phyloP scores from a whole-genome alignment of 2,888 invertebrate species.

The Diogma glabrata region DNA sequence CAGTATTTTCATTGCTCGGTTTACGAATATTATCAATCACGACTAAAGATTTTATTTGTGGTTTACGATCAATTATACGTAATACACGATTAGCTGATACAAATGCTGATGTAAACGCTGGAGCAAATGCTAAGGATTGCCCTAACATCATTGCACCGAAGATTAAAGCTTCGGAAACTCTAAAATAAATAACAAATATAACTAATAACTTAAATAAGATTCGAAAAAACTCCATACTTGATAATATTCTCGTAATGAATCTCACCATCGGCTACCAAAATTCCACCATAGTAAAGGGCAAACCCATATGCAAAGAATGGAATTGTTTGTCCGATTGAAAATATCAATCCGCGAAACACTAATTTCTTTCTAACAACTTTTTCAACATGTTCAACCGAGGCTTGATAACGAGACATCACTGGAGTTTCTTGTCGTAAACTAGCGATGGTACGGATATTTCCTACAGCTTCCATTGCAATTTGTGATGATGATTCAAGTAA shows the following conservation, averaged over 20 bases:
- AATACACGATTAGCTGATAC: slow-evolving; percentile 58
- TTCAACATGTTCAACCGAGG: slow-evolving; percentile 43
- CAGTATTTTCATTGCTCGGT: slow-evolving; percentile 28
- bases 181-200: slow-evolving; percentile 25
- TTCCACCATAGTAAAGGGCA: slow-evolving; percentile 60
- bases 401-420: slow-evolving; percentile 46
- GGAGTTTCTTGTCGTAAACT: slow-evolving; percentile 52
- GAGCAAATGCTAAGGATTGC: slow-evolving; percentile 64
- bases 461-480: slow-evolving; percentile 62
- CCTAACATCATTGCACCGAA: slow-evolving; percentile 73
- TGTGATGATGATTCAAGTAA: slow-evolving; percentile 56
- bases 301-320: slow-evolving; percentile 63
- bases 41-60: slow-evolving; percentile 41
- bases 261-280: slow-evolving; percentile 49
- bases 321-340: slow-evolving; percentile 57
- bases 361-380: slow-evolving; percentile 41
- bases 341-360: slow-evolving; percentile 53
- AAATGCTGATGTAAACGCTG: slow-evolving; percentile 64
- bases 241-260: slow-evolving; percentile 56
- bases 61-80: slow-evolving; percentile 47
- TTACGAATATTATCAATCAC: slow-evolving; percentile 20
- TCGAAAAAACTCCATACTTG: slow-evolving; percentile 40
- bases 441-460: slow-evolving; percentile 58
- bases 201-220: neutral
- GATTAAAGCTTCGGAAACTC: slow-evolving; percentile 64